Evolutionary conservation across 2,888 invertebrate species (phyloP).

Genomic region (Metallyticus violacea): DNA sequence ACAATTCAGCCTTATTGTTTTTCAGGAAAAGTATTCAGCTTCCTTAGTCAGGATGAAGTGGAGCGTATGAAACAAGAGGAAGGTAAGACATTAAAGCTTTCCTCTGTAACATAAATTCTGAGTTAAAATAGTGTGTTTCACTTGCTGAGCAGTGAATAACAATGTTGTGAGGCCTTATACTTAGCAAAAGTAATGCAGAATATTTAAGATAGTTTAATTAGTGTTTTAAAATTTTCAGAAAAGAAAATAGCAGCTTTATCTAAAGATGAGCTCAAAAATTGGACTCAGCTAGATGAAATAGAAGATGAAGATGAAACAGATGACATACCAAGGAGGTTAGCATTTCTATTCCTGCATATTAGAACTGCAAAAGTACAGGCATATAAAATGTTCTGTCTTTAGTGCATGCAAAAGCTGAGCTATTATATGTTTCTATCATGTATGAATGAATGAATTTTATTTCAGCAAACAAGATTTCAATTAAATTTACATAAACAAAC

Average conservation of each 20-base stretch:
- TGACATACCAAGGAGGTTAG: not conserved
- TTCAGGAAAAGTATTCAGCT: conserved; percentile 88
- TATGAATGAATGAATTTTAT: no score
- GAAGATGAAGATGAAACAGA: conserved; percentile 53
- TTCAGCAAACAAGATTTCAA: no score
- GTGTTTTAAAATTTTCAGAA: conserved; percentile 52
- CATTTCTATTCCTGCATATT: not conserved
- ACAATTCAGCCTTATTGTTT: no score
- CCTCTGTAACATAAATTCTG: not conserved
- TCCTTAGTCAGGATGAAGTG: conserved; percentile 89
- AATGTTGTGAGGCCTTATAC: no score
- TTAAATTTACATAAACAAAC: no score
- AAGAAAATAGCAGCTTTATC: conserved; percentile 77
- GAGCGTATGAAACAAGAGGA: conserved; percentile 93
- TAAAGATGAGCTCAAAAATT: conserved; percentile 59
- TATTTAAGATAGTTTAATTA: not conserved
- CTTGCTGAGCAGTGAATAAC: not conserved
- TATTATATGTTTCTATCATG: no score
- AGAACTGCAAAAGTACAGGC: no score
- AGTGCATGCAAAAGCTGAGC: no score
- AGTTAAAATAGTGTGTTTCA: not conserved
- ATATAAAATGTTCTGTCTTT: no score
- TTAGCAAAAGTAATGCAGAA: no score
- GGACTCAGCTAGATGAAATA: conserved; percentile 55
- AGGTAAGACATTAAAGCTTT: conserved; percentile 44